Conservation (phyloP, 2,113 vertebrate genomes). For the Origma solitaria region DNA sequence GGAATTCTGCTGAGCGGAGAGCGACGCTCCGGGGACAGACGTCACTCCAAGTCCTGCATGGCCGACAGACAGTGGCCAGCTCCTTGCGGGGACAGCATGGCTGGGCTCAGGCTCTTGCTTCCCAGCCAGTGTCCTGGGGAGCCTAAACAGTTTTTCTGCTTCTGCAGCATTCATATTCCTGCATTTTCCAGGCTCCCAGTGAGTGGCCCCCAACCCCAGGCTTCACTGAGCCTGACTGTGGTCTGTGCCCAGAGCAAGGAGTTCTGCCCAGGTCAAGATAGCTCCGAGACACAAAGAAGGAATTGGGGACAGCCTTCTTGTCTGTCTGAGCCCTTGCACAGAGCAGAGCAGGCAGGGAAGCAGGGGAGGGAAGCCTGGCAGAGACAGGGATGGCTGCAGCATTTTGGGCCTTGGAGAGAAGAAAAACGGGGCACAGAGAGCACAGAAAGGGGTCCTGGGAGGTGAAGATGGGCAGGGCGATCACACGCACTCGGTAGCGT, state of each 20-base stretch:
- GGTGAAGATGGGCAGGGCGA: neutral
- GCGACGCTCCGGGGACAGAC: neutral
- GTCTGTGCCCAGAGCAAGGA: neutral
- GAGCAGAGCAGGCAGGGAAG: neutral
- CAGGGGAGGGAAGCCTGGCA: neutral
- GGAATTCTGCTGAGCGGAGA: neutral
- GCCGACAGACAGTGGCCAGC: neutral
- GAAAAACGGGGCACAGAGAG: neutral
- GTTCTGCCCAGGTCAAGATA: neutral
- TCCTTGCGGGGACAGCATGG: neutral
- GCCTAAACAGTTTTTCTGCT: neutral
- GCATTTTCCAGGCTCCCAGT: neutral
- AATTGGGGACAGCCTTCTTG: neutral
- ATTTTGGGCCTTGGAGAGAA: neutral
- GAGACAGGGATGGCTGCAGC: neutral
- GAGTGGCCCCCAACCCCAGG: neutral
- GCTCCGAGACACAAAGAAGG: neutral
- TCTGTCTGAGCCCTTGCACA: neutral
- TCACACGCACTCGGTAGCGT: fast-evolving
- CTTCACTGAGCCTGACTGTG: neutral
- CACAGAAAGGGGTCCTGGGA: neutral
- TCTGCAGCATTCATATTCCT: neutral
- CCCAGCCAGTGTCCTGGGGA: neutral
- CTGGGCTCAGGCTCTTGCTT: neutral
- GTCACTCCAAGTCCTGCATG: neutral